phyloP scores from a whole-genome alignment of 1,140 invertebrate genomes.

The Eriosoma lanigerum region DNA sequence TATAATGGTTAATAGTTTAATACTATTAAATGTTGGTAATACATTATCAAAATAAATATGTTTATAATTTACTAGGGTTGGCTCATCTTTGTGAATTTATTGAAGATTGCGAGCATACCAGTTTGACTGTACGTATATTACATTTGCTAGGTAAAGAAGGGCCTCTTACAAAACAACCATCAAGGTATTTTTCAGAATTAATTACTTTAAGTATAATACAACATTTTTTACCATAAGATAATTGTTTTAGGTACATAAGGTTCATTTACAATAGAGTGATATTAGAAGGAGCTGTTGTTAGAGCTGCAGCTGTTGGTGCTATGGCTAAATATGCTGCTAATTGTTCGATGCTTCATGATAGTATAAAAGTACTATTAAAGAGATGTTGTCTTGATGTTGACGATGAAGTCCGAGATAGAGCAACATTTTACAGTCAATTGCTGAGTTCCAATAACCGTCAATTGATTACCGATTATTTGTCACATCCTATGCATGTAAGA shows the following conservation, averaged over 20 bases:
- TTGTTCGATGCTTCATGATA: conserved; percentile 86
- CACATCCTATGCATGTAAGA: conserved; percentile 69
- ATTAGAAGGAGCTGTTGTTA: conserved; percentile 89
- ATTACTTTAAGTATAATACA: too few species aligned
- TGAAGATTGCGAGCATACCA: conserved; percentile 98
- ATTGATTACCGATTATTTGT: conserved; percentile 81
- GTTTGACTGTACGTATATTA: conserved; percentile 93
- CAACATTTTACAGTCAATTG: conserved; percentile 93
- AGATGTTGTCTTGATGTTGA: conserved; percentile 95
- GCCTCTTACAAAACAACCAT: conserved; percentile 89
- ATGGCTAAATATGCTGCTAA: conserved; percentile 96
- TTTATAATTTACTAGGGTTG: conserved; percentile 63
- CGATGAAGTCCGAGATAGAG: conserved; percentile 97
- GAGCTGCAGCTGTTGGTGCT: conserved; percentile 94
- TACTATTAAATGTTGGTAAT: too few species aligned
- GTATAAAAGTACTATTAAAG: conserved; percentile 78
- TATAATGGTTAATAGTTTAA: too few species aligned
- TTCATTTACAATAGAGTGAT: conserved; percentile 99
- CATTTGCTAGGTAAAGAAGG: conserved; percentile 97
- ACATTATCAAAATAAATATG: not conserved
- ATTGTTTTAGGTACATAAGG: conserved; percentile 77
- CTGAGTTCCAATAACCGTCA: conserved; percentile 69
- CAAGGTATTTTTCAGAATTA: conserved; percentile 61
- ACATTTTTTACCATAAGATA: not conserved
- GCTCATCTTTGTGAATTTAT: conserved; percentile 99